Evolutionary conservation across 2,797 vertebrate genomes (phyloP).

Genomic region (Poeciliopsis paucimaculata): DNA sequence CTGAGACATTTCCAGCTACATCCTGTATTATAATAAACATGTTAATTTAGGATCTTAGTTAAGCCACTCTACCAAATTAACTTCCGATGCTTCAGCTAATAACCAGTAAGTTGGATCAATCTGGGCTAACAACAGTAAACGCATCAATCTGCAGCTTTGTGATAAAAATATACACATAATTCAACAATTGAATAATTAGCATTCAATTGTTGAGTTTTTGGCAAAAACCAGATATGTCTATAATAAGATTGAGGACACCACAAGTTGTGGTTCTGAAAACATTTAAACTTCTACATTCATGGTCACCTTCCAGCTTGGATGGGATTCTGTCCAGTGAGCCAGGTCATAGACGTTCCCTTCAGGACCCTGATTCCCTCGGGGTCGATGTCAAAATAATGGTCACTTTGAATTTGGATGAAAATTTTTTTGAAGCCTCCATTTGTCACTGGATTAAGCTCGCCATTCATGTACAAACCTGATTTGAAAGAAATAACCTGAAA

Average conservation of each 20-base stretch:
- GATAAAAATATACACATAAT: background rate
- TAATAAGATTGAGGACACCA: background rate
- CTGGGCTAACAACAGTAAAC: background rate
- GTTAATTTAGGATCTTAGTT: background rate
- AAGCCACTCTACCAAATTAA: background rate
- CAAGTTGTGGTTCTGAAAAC: background rate
- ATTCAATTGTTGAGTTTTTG: background rate
- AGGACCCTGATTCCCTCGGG: slow-evolving; percentile 17
- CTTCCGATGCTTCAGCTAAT: background rate
- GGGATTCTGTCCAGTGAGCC: background rate
- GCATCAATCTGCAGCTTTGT: background rate
- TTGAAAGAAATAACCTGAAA: slow-evolving; percentile 17
- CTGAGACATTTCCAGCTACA: background rate
- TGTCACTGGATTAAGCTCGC: slow-evolving; percentile 44
- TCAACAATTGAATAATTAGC: too few species aligned
- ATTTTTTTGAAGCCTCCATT: slow-evolving; percentile 67
- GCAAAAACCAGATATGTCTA: background rate
- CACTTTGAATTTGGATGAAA: slow-evolving; percentile 36
- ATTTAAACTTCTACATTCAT: background rate
- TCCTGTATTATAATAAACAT: background rate
- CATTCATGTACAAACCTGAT: slow-evolving; percentile 72
- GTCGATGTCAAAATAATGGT: slow-evolving; percentile 49
- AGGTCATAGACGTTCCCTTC: slow-evolving; percentile 2
- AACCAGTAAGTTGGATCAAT: background rate
- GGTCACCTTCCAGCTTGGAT: slow-evolving; percentile 59